phyloP scores from a whole-genome alignment of 2,888 invertebrate genomes.

The Folsomia manolachei region DNA sequence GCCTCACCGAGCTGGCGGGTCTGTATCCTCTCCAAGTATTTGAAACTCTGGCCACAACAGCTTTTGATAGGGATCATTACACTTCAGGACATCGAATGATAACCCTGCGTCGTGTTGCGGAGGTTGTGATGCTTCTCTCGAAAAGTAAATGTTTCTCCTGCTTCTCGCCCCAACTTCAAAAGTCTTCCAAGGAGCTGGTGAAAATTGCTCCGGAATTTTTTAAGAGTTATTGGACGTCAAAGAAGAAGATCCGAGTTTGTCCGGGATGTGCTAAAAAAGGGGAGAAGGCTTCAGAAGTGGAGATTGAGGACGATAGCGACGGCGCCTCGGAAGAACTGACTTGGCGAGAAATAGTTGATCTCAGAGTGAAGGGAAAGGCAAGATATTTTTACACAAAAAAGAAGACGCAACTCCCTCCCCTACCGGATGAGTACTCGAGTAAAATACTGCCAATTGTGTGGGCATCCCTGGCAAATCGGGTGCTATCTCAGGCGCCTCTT shows the following conservation, averaged over 20 bases:
- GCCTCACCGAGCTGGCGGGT: conserved; percentile 37
- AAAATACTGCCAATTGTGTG: conserved; percentile 42
- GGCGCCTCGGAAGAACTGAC: conserved; percentile 23
- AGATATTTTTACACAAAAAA: conserved; percentile 33
- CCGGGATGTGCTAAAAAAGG: conserved; percentile 17
- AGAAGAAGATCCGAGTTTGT: conserved; percentile 26
- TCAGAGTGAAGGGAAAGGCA: conserved; percentile 43
- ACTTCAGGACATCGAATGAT: conserved; percentile 39
- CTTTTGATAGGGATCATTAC: conserved; percentile 40
- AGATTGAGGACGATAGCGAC: neutral
- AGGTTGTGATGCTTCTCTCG: conserved; percentile 40
- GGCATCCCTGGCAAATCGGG: conserved; percentile 44
- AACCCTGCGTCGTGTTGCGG: conserved; percentile 28
- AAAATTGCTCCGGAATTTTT: conserved; percentile 36
- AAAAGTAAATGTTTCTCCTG: conserved; percentile 45
- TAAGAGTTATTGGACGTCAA: conserved; percentile 22
- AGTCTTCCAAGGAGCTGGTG: conserved; percentile 14
- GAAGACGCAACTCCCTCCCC: conserved; percentile 20
- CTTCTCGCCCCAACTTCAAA: conserved; percentile 7
- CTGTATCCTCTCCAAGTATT: conserved; percentile 39
- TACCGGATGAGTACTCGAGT: conserved; percentile 40
- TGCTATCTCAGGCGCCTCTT: conserved; percentile 19
- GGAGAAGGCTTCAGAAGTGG: neutral
- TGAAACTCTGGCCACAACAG: conserved; percentile 25
- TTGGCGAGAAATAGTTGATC: conserved; percentile 47